Base-by-base conservation (phyloP, 2,888 invertebrate genomes). In the Erynnis tages region DNA sequence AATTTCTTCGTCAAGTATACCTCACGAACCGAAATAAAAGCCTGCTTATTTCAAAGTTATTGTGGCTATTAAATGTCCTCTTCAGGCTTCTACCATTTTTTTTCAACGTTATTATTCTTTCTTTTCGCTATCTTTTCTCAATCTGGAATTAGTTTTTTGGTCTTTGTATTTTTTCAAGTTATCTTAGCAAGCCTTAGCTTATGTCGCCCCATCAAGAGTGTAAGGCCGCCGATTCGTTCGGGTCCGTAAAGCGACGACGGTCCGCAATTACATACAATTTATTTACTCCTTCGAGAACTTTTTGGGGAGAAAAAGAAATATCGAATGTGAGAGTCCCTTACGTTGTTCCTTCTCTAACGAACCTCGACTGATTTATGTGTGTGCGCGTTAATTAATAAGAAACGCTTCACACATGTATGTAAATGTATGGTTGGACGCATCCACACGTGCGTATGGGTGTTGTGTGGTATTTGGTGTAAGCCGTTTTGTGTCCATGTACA, bases 381-480 rank as follows among this genome's bases (percentile, higher is more conserved):
- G 79, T 68, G 80, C 78, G 77, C 83, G 82, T 84, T 88, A 87
- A 87, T 88, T 88, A 88, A 88, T 87, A 86, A 81, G 81, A 82
- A 77, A 82, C 71, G 77, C 66, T 71, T 69, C 76, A 73, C 77
- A 76, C 75, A 66, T 69, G 68, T 65, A 69, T 10, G 11, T 27
- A 72, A 68, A 71, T 65, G 64, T 65, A 60, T 56, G 55, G 53
- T 54, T 30, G 14, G 23, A 49, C 30, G 60, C 69, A 66, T 71
- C 67, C 69, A 70, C 71, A 67, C 60, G 61, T 57, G 58, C 62
- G 62, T 61, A 64, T 63, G 58, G 61, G 52, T 47, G 57, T 48
- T 53, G 65, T 60, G 55, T 54, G 54, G 59, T 52, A 32, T 14
- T 49, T 35, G 16, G 30, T 10, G 25, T 25, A 11, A 41, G 48